Base-by-base conservation (phyloP, 2,113 vertebrate species). In the Lepus europaeus region DNA sequence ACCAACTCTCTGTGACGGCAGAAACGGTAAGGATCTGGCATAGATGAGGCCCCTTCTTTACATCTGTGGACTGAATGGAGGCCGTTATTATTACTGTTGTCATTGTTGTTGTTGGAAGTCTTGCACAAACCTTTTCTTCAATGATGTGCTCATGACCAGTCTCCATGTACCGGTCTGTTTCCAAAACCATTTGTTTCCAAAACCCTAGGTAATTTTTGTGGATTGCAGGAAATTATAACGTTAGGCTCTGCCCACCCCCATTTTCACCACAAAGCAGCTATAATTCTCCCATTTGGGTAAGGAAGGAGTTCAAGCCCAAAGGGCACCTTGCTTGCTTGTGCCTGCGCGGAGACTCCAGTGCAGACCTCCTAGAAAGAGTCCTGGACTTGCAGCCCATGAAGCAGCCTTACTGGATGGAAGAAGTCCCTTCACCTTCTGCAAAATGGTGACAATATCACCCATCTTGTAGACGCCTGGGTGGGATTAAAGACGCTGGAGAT, bases 381-480 rank as follows among this genome's bases (percentile, higher is more conserved):
- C 59, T 19, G 56, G 20, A 61, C 59, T 14, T 3, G 14, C 25
- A 14, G 49, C 33, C 77, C 27, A 45, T 39, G 36, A 45, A 6
- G 3, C 64, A 39, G 22, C 17, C 76, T 45, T 10, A 19, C 33
- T 16, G 13, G 31, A 45, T 17, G 0, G 16, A 77, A 76, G 68
- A 70, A 1, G 6, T 23, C 53, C 31, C 12, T 23, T 70, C 19
- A 8, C 61, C 13, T 89, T 76, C 51, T 78, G 27, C 73, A 89
- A 31, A 9, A 14, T 0, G 61, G 49, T 0, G 4, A 77, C 25
- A 36, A 27, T 1, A 0, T 59, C 17, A 23, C 20, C 45, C 6
- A 0, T 17, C 76, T 69, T 64, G 2, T 20, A 36, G 33, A 9
- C 2, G 9, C 59, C 20, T 0, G 6, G 51, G 1, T 3, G 9